These are phyloP conservation scores for Psylliodes chrysocephalus DNA, from an alignment of 2,888 invertebrate genomes.

Conservation along the genomic window DNA sequence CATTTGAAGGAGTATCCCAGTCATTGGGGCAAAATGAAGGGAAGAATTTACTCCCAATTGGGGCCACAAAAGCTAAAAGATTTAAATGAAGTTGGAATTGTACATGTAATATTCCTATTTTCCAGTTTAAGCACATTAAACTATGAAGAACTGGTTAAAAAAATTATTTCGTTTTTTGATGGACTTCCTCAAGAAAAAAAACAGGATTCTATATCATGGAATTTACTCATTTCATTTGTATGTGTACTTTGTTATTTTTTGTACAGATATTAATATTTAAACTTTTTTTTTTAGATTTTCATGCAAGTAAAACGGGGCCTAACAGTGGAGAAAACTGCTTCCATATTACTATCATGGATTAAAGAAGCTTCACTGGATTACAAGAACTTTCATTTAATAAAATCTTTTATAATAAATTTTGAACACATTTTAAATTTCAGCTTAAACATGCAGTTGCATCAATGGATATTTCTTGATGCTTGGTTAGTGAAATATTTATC, in stretches of 20 bases:
- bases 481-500: slow-evolving; percentile 58
- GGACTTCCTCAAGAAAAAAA: slow-evolving; percentile 51
- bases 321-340: slow-evolving; percentile 50
- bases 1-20: slow-evolving; percentile 56
- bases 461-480: slow-evolving; percentile 56
- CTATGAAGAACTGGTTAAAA: slow-evolving; percentile 57
- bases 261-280: neutral
- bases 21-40: slow-evolving; percentile 62
- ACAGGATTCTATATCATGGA: slow-evolving; percentile 51
- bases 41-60: slow-evolving; percentile 61
- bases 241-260: slow-evolving; percentile 31
- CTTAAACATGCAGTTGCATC: slow-evolving; percentile 53
- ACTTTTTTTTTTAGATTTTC: slow-evolving; percentile 52
- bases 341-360: slow-evolving; percentile 49
- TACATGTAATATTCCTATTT: slow-evolving; percentile 57
- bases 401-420: slow-evolving; percentile 53
- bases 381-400: slow-evolving; percentile 53
- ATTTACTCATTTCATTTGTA: slow-evolving; percentile 57
- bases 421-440: slow-evolving; percentile 51
- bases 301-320: slow-evolving; percentile 51
- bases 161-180: slow-evolving; percentile 54
- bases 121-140: slow-evolving; percentile 53
- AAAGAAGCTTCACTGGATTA: slow-evolving; percentile 52
- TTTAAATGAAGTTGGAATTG: slow-evolving; percentile 56
- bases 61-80: slow-evolving; percentile 59